phyloP scores from a whole-genome alignment of 2,113 vertebrate genomes.

The Chiloscyllium plagiosum region DNA sequence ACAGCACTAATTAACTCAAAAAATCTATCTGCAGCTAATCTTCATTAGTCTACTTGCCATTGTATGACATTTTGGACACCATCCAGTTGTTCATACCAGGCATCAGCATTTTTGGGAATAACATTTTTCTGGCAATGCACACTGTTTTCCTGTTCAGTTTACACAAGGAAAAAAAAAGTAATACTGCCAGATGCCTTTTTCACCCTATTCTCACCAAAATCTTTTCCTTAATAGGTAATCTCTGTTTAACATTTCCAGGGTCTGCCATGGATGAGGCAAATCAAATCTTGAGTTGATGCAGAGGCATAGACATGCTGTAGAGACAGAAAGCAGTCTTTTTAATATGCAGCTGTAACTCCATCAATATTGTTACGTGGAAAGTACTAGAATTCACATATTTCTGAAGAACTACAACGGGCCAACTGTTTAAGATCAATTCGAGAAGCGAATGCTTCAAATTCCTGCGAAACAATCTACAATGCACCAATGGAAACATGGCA shows the following conservation, averaged over 20 bases:
- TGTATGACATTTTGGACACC: neutral
- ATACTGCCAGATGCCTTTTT: slow-evolving; percentile 31
- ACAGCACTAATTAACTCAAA: neutral
- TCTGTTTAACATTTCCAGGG: slow-evolving; percentile 9
- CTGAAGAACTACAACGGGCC: neutral
- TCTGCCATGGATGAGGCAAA: neutral
- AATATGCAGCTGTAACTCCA: neutral
- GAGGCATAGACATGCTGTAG: no score
- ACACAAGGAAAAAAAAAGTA: slow-evolving; percentile 4
- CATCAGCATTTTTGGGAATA: slow-evolving; percentile 12
- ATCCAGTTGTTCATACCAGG: slow-evolving; percentile 24
- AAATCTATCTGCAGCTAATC: neutral
- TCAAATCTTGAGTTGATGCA: neutral
- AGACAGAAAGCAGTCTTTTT: neutral
- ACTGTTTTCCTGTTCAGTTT: slow-evolving; percentile 15
- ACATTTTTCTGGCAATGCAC: neutral
- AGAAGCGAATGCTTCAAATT: neutral
- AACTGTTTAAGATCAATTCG: neutral
- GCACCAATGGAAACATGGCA: neutral
- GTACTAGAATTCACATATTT: neutral
- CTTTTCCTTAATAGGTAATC: slow-evolving; percentile 37
- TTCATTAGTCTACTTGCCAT: slow-evolving; percentile 19
- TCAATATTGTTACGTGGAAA: neutral
- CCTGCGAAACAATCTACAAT: neutral
- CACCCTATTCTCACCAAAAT: neutral